Evolutionary conservation across 2,797 vertebrate genomes (phyloP), one percentile per base, ranked within the genome.

Genomic region (Myiotriccus ornatus): DNA sequence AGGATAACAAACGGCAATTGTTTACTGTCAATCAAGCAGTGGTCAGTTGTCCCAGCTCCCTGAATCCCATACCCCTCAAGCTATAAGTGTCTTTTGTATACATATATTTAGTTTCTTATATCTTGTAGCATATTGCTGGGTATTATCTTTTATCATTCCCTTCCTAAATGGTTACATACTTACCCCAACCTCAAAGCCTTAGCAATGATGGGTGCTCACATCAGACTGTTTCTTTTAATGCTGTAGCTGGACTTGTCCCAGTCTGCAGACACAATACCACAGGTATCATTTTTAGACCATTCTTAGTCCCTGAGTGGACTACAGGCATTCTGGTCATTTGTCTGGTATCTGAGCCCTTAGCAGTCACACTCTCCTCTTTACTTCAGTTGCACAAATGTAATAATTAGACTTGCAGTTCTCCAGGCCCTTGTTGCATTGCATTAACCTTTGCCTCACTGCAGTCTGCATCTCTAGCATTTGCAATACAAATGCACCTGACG

Each of bases 391-490:
- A 76, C 46, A 43, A 20, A 62, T 84, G 96, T 91, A 91, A 96
- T 86, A 62, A 96, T 95, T 95, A 96, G 90, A 94, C 96, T 88
- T 94, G 73, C 87, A 86, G 59, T 69, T 88, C 93, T 84, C 94
- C 91, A 84, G 59, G 47, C 28, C 65, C 32, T 87, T 86, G 84
- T 65, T 94, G 94, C 91, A 96, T 95, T 78, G 39, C 95, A 88
- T 95, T 96, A 96, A 96, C 95, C 94, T 94, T 22, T 84, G 63
- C 50, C 89, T 94, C 1, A 0, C 89, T 95, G 87, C n/a, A 64
- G 76, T n/a, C 85, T 69, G 57, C 69, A 81, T 32, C 83, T 59
- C 80, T 34, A 59, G 74, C 77, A 95, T 96, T 94, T 95, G 94
- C 93, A 96, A 96, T 39, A 88, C 91, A 94, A 94, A 94, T 91